Conservation (phyloP, 30 jellyfish, hydroid and myxozoan species). For the Pelagia noctiluca region DNA sequence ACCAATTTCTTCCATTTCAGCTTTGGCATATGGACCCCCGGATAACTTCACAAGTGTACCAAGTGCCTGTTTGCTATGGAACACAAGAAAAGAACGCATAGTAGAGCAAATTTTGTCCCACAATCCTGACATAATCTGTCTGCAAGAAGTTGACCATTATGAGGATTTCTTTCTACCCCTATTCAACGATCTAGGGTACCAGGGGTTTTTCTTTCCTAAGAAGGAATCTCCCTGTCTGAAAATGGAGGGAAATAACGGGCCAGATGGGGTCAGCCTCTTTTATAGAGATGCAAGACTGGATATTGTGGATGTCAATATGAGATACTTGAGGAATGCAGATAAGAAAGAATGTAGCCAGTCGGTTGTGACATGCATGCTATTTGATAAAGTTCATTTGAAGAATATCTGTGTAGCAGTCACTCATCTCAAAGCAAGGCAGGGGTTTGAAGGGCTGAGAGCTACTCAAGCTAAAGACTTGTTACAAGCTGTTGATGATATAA, state of each 20-base stretch:
- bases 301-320: constrained; percentile 2
- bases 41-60: constrained; percentile 78
- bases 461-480: constrained; percentile 72
- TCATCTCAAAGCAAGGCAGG: constrained; percentile 87
- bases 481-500: constrained; percentile 11
- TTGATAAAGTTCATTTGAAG: constrained; percentile 21
- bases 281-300: constrained; percentile 42
- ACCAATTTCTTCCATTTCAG: constrained; percentile 27
- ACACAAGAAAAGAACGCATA: constrained; percentile 55
- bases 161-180: constrained; percentile 76
- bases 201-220: constrained; percentile 73
- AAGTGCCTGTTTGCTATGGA: constrained; percentile 68
- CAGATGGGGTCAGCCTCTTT: constrained; percentile 90
- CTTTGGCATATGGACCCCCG: constrained; percentile 54
- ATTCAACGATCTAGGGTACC: constrained; percentile 46
- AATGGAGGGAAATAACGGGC: constrained; percentile 75
- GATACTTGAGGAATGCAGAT: constrained; percentile 62
- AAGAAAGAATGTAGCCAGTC: constrained; percentile 78
- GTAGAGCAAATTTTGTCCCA: constrained; percentile 53
- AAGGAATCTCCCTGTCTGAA: constrained; percentile 87
- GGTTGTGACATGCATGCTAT: constrained; percentile 38
- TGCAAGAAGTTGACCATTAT: constrained; percentile 93
- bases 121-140: constrained; percentile 76
- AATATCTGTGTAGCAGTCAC: constrained; percentile 61
- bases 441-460: constrained; percentile 70